These are phyloP conservation scores for Gracilinanus agilis DNA, from an alignment of 2,113 vertebrate species.

Conservation along the genomic window DNA sequence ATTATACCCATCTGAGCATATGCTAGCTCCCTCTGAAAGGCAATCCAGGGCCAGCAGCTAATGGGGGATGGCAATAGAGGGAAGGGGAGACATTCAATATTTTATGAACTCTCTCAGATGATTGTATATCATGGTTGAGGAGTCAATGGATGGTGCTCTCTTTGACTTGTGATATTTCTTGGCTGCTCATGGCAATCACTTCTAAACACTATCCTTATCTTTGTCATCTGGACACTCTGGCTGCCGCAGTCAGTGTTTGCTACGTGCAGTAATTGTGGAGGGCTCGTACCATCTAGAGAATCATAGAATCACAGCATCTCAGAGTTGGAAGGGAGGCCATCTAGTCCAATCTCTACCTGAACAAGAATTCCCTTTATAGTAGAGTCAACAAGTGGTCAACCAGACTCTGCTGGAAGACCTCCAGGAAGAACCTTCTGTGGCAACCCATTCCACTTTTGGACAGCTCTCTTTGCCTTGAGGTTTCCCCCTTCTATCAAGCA, in stretches of 20 bases:
- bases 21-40: background rate
- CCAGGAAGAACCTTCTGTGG: background rate
- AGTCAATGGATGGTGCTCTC: background rate
- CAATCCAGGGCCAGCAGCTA: background rate
- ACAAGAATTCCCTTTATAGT: background rate
- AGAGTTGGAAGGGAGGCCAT: background rate
- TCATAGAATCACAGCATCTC: background rate
- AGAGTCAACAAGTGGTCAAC: background rate
- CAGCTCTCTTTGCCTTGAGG: background rate
- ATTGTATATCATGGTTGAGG: background rate
- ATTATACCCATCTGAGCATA: background rate
- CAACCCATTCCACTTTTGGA: too few species aligned
- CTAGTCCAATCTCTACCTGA: background rate
- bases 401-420: background rate
- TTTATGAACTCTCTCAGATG: background rate
- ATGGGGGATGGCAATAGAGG: background rate
- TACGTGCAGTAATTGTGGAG: background rate
- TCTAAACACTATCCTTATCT: background rate
- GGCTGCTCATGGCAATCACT: background rate
- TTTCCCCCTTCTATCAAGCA: background rate
- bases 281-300: background rate
- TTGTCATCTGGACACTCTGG: background rate
- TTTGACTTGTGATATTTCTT: background rate
- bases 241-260: background rate
- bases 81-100: background rate